Percentiles rank a stretch among this genome's conserved stretches.
Conservation (phyloP, 1,140 invertebrate genomes). For the Listronotus bonariensis region DNA sequence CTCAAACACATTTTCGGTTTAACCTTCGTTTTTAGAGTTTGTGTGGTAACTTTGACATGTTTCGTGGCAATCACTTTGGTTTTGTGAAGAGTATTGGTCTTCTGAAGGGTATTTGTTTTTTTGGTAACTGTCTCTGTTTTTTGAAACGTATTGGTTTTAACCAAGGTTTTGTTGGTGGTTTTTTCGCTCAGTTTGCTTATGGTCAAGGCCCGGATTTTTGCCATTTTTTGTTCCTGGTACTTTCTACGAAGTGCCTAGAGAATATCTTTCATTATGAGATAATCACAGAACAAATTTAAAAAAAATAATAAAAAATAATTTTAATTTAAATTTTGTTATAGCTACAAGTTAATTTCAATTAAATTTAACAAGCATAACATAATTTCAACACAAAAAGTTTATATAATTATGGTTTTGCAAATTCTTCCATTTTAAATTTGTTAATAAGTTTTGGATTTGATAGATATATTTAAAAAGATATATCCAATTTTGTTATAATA, state of each 20-base stretch:
- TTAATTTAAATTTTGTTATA: no score
- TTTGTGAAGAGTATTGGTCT: conserved; percentile 49
- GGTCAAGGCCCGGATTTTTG: conserved; percentile 58
- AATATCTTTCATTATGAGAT: background rate
- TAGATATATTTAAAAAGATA: no score
- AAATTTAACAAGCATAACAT: no score
- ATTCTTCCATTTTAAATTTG: no score
- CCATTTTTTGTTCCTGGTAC: conserved; percentile 68
- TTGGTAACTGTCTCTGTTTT: conserved; percentile 49
- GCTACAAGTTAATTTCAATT: no score
- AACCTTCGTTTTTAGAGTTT: conserved; percentile 47
- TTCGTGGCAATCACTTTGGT: conserved; percentile 51
- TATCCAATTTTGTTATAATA: no score
- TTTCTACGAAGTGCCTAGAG: conserved; percentile 65
- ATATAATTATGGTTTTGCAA: no score
- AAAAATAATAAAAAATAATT: no score
- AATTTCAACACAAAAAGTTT: no score
- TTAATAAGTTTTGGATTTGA: no score
- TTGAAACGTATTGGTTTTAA: conserved; percentile 48
- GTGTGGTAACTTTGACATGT: conserved; percentile 50
- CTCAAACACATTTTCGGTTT: conserved; percentile 54
- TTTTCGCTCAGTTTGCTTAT: conserved; percentile 56
- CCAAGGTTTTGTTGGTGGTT: conserved; percentile 51
- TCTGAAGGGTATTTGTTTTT: conserved; percentile 45
- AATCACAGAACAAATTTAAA: no score